phyloP scores from a whole-genome alignment of 2,888 invertebrate species.

The Yponomeuta cagnagella region DNA sequence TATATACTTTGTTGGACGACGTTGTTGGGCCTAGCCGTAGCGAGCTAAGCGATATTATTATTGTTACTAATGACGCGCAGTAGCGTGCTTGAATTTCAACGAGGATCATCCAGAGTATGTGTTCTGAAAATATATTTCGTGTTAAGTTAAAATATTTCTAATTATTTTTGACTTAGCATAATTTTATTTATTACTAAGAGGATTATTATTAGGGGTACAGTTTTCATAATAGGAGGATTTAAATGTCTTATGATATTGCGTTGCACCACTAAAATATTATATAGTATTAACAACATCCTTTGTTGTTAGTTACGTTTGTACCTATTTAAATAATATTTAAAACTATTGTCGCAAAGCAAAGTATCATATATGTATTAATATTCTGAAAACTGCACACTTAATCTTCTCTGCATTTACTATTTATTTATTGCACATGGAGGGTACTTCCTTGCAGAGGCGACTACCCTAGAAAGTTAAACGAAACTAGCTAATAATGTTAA shows the following conservation, averaged over 20 bases:
- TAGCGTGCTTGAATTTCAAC: slow-evolving; percentile 6
- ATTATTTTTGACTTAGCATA: slow-evolving; percentile 29
- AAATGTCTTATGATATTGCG: background rate
- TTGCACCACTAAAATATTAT: too few relatives aligned
- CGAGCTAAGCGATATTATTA: slow-evolving; percentile 14
- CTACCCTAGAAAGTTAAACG: slow-evolving; percentile 23
- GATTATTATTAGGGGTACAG: slow-evolving; percentile 22
- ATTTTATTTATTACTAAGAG: slow-evolving; percentile 30
- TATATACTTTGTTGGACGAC: slow-evolving; percentile 14
- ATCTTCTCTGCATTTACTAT: slow-evolving; percentile 48
- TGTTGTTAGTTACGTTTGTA: too few relatives aligned
- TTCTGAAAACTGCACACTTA: slow-evolving; percentile 20
- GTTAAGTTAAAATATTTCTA: slow-evolving; percentile 15
- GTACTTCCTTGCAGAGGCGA: slow-evolving; percentile 35
- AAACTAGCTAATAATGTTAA: slow-evolving; percentile 32
- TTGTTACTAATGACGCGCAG: background rate
- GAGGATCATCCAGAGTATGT: slow-evolving; percentile 16
- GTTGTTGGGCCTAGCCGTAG: slow-evolving; percentile 12
- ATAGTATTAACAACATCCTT: too few relatives aligned
- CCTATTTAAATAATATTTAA: too few relatives aligned
- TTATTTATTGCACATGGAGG: slow-evolving; percentile 37
- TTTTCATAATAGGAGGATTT: background rate
- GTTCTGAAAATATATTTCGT: slow-evolving; percentile 9
- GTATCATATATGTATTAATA: too few relatives aligned
- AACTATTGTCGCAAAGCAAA: too few relatives aligned